Conservation (phyloP, 2,113 vertebrate species). For the Tenrec ecaudatus region DNA sequence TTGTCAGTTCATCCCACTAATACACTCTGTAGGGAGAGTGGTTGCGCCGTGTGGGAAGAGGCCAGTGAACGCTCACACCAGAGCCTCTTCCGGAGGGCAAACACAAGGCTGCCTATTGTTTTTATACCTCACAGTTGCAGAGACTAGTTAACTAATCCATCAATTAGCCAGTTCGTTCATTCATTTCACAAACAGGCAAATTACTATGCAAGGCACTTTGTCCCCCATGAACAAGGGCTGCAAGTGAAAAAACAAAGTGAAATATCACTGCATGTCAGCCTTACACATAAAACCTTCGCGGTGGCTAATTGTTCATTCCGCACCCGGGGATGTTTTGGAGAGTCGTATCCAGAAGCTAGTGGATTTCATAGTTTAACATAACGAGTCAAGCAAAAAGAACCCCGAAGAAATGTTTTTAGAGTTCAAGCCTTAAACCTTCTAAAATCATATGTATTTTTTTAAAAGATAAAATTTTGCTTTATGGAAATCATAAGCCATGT, state of each 20-base stretch:
- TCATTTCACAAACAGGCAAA: not conserved
- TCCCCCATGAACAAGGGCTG: not conserved
- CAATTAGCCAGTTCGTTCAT: not conserved
- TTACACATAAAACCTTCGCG: not conserved
- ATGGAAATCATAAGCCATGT: slow-evolving; percentile 56
- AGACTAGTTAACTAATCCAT: not conserved
- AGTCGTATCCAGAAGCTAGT: not conserved
- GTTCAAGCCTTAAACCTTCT: slow-evolving; percentile 55
- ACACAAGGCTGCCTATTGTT: not conserved
- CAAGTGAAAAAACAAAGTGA: not conserved
- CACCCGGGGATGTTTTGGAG: slow-evolving; percentile 36
- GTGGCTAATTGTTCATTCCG: slow-evolving; percentile 34
- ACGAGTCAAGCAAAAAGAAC: slow-evolving; percentile 40
- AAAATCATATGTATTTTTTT: not conserved
- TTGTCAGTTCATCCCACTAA: not conserved
- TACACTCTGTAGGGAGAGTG: accelerated
- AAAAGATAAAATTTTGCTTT: slow-evolving; percentile 72
- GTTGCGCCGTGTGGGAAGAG: too few relatives aligned
- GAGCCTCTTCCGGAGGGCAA: accelerated
- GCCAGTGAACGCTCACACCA: too few relatives aligned
- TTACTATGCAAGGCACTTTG: not conserved
- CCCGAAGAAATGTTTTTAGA: slow-evolving; percentile 51
- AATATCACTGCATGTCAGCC: not conserved
- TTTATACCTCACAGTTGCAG: not conserved
- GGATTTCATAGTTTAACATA: slow-evolving; percentile 20